Base-by-base conservation (phyloP, 1,140 invertebrate species). In the Drosophila sulfurigaster region DNA sequence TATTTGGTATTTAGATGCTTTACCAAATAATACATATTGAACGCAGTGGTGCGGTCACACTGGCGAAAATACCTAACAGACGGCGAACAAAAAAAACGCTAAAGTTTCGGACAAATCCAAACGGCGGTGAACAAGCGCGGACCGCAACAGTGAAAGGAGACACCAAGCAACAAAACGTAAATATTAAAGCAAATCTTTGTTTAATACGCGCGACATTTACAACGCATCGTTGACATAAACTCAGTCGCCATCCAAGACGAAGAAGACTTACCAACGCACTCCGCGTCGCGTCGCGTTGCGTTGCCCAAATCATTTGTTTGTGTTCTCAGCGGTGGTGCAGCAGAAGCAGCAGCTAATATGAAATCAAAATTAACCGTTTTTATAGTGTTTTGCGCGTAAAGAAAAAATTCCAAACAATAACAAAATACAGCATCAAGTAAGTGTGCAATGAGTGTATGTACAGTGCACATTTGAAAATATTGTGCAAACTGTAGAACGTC, bases 281-380 rank as follows among this genome's bases (percentile, higher is more conserved):
- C 35, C 35, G 35, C 35, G 35, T 38, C 35, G 35, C 35, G 35
- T 38, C 65, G 65, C 56, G 41, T 60, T 30, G 65, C 30, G 32
- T 28, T 45, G 48, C 16, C 11, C 16, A 35, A 62, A 63, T 51
- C 64, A 54, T n/a, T 60, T 68, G 46, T 62, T 51, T 63, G 56
- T 56, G 60, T 56, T 52, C 51, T 43, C 38, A 25, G 45, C 62
- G 41, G 32, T 58, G 59, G 59, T 54, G 16, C 15, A 62, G 41
- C 13, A 46, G 45, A 56, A 25, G 63, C 71, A 69, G 49, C 49
- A 74, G 49, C 49, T 30, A 48, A 15, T 38, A 45, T 43, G 48
- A 71, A 75, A 75, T 75, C 73, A 75, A 75, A 75, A 59, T 75
- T 75, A 75, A 75, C 73, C 68, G 73, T 75, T 72, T 58, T 52